Percentiles rank a stretch among this genome's conserved stretches.
phyloP scores from a whole-genome alignment of 1,140 invertebrate genomes.

The Ridgeia piscesae region DNA sequence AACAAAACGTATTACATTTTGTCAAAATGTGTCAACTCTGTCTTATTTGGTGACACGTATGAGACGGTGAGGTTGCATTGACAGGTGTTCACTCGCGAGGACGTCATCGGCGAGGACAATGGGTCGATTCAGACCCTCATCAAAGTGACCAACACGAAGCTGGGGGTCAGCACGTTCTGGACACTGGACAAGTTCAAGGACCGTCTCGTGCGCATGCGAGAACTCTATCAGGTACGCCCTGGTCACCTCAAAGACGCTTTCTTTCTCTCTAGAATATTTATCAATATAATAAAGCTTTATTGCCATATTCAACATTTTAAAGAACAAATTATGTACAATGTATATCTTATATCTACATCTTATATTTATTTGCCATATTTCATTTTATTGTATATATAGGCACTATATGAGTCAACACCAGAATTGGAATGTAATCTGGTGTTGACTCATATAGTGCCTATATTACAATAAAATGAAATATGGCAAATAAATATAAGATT shows the following conservation, averaged over 20 bases:
- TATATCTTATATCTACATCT: too few relatives aligned
- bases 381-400: too few relatives aligned
- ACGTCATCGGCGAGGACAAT: constrained; percentile 39
- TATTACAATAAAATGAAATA: too few relatives aligned
- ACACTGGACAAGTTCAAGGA: constrained; percentile 96
- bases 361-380: too few relatives aligned
- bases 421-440: too few relatives aligned
- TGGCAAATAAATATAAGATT: too few relatives aligned
- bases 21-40: not conserved
- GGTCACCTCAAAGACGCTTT: not conserved
- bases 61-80: not conserved
- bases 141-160: constrained; percentile 47
- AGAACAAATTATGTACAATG: too few relatives aligned
- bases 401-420: too few relatives aligned
- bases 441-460: too few relatives aligned
- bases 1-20: not conserved
- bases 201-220: constrained; percentile 95
- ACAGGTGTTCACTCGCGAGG: constrained; percentile 48
- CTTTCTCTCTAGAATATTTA: too few relatives aligned
- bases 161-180: constrained; percentile 69
- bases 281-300: too few relatives aligned
- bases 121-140: constrained; percentile 39
- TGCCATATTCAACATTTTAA: too few relatives aligned
- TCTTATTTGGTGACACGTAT: not conserved
- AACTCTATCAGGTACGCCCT: constrained; percentile 72